phyloP scores from a whole-genome alignment of 2,888 invertebrate species.

The Drosophila subquinaria region DNA sequence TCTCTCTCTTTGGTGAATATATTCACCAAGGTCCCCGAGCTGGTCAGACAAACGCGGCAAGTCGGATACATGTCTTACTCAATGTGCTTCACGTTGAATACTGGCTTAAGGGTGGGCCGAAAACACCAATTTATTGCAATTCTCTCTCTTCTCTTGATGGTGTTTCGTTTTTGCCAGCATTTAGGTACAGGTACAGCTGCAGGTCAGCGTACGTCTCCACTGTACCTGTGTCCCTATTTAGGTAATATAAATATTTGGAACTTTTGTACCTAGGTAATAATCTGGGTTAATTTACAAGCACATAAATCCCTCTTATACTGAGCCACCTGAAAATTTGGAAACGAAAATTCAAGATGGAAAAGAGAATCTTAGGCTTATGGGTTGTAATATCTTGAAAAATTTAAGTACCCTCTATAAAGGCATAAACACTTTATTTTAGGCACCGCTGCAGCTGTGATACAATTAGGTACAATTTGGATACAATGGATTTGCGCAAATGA shows the following conservation, averaged over 20 bases:
- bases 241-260: background rate
- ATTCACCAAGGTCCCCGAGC: background rate
- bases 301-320: no score
- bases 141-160: background rate
- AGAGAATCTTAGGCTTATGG: no score
- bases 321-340: no score
- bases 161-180: background rate
- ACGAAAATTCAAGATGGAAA: no score
- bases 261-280: background rate
- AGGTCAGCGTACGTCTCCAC: background rate
- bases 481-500: no score
- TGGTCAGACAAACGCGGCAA: conserved; percentile 18
- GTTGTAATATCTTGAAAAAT: no score
- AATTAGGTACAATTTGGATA: no score
- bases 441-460: no score
- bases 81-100: background rate
- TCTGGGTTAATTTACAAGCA: background rate
- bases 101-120: background rate
- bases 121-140: background rate
- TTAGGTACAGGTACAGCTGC: background rate
- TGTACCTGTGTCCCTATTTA: background rate
- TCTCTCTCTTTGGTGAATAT: background rate
- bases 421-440: no score
- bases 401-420: no score
- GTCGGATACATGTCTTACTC: conserved; percentile 7